Base-by-base conservation (phyloP, 2,113 vertebrate genomes). In the Megaceryle torquata region DNA sequence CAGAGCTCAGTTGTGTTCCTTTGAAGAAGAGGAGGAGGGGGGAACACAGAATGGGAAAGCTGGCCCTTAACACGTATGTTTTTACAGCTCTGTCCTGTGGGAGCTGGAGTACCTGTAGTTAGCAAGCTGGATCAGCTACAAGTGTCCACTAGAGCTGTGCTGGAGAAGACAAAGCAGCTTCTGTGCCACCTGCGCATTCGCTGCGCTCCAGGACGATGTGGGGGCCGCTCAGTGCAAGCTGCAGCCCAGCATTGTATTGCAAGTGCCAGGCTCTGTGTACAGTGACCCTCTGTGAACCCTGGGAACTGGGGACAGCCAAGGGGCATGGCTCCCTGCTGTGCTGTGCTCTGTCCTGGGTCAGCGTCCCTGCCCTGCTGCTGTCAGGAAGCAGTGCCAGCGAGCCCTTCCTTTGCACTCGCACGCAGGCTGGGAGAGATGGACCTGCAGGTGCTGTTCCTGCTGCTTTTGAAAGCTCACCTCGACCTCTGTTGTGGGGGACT, bases 131-230 rank as follows among this genome's bases (percentile, higher is more conserved):
- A 25, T 53, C 72, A 35, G 63, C 35, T 51, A 6, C 51, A 61
- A 72, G 69, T 64, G 37, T 17, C 46, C 11, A 0, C 10, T 2
- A 6, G 86, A 65, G 67, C 74, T 22, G 29, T 35, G 48, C 74
- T 37, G 70, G 41, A 53, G 71, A 29, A 79, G 53, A 61, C 48
- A 60, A 70, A 91, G 95, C 75, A 14, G 54, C 77, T 44, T 88
- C 76, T 88, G 87, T 92, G 63, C 63, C 39, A 0, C 70, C 33
- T 25, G 20, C 1, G 1, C 0, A 2, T 56, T 82, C 1, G 0
- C 56, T 18, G 76, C 0, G 11, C 77, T 39, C 28, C 74, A 5
- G 37, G 41, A 6, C 1, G 69, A 5, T 2, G 6, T 3, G 5
- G 68, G 46, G 54, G 28, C 64, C 1, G 0, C 13, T 46, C 44